Evolutionary conservation across 2,888 invertebrate species (phyloP).

Genomic region (Andrena fulva): DNA sequence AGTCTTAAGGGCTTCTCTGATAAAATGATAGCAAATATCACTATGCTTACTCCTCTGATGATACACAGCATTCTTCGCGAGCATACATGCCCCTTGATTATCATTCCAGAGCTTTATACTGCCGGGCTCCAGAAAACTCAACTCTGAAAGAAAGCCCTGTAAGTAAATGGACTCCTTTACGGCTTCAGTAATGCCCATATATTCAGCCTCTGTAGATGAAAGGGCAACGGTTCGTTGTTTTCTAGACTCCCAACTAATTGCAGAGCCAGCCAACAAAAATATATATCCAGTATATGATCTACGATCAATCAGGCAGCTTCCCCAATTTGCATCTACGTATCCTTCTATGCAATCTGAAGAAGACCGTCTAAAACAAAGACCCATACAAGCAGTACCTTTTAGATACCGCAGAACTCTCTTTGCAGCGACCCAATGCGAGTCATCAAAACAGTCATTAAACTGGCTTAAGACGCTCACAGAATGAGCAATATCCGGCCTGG

Average conservation of each 20-base stretch:
- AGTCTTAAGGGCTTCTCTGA: too few species aligned
- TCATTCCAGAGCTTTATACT: too few species aligned
- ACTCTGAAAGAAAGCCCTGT: too few species aligned
- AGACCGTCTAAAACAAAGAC: not conserved
- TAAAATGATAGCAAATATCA: too few species aligned
- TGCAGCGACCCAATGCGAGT: not conserved
- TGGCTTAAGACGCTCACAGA: not conserved
- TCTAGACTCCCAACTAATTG: not conserved
- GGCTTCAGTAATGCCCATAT: not conserved
- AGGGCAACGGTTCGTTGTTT: not conserved
- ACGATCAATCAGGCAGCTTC: not conserved
- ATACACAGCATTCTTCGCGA: too few species aligned
- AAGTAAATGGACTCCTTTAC: not conserved
- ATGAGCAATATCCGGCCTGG: not conserved
- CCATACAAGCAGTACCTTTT: not conserved
- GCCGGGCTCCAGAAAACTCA: too few species aligned
- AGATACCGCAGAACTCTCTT: not conserved
- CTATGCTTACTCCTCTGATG: too few species aligned
- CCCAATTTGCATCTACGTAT: not conserved
- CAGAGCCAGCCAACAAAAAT: not conserved
- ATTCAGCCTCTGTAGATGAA: not conserved
- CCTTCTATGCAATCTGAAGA: not conserved
- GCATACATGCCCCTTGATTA: too few species aligned
- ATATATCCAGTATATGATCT: constrained; percentile 3
- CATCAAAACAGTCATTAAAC: not conserved